Percentiles rank a stretch among this genome's conserved stretches.
Evolutionary conservation across 2,113 vertebrate species (phyloP).

Genomic region (Cariama cristata): DNA sequence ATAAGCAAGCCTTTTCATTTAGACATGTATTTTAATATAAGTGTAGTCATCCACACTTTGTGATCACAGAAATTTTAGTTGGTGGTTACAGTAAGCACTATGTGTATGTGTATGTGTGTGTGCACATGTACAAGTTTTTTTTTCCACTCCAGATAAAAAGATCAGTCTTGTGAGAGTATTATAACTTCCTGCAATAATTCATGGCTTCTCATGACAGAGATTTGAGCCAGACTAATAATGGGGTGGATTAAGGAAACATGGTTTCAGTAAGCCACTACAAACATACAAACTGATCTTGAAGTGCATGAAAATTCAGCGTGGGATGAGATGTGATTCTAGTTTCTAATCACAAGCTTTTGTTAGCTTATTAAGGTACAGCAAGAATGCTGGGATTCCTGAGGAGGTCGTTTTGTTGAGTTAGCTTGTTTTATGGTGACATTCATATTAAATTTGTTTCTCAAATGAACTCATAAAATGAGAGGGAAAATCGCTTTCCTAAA

Average conservation of each 20-base stretch:
- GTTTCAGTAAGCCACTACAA: neutral
- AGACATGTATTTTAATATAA: neutral
- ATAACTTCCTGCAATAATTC: neutral
- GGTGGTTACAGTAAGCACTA: accelerated
- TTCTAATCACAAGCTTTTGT: constrained; percentile 4
- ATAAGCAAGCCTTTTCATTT: neutral
- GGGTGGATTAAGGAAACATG: neutral
- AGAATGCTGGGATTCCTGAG: neutral
- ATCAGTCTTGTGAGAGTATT: neutral
- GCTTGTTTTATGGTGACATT: constrained; percentile 2
- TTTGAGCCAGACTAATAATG: neutral
- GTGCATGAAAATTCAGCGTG: neutral
- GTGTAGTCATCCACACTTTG: neutral
- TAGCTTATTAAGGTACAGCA: neutral
- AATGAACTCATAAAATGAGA: constrained; percentile 9
- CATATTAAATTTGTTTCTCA: constrained; percentile 33
- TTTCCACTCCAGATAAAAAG: neutral
- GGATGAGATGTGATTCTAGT: neutral
- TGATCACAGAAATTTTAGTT: neutral
- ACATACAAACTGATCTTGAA: neutral
- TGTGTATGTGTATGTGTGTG: accelerated
- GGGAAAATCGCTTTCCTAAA: neutral
- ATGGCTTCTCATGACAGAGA: neutral
- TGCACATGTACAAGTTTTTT: accelerated
- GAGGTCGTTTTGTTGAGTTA: neutral